A percentile compares a stretch with the other conserved stretches of the same genome.
phyloP scores from a whole-genome alignment of 2,113 vertebrate species.

The Serilophus lunatus region DNA sequence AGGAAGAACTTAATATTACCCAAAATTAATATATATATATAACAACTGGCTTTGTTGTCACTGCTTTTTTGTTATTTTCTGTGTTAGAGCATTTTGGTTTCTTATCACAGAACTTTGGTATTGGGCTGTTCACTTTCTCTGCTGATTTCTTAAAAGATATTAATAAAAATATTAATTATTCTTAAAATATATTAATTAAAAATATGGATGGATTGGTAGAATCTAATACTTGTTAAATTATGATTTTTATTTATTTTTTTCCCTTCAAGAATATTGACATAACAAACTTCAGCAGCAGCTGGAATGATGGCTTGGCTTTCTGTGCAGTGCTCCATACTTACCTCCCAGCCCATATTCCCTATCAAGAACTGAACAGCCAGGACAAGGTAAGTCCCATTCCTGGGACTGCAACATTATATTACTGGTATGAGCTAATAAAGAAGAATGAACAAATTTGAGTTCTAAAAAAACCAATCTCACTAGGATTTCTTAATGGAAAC shows the following conservation, averaged over 20 bases:
- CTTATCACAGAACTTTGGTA: neutral
- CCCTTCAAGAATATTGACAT: conserved; percentile 91
- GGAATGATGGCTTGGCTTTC: conserved; percentile 96
- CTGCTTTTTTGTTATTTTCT: neutral
- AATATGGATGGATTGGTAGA: neutral
- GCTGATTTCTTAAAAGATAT: neutral
- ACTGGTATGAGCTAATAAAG: neutral
- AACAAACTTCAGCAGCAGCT: conserved; percentile 98
- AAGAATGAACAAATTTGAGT: neutral
- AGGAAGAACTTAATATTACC: neutral
- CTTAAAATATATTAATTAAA: neutral
- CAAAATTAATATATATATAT: neutral
- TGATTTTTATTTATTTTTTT: neutral
- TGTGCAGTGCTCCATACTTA: conserved; percentile 95
- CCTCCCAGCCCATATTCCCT: conserved; percentile 94
- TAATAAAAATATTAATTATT: too few species aligned
- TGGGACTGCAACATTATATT: neutral
- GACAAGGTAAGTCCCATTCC: conserved; percentile 83
- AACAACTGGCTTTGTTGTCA: neutral
- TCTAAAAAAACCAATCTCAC: fast-evolving
- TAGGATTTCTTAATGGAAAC: neutral
- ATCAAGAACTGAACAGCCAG: conserved; percentile 90
- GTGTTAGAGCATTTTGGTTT: neutral
- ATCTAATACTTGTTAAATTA: neutral
- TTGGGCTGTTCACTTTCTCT: neutral